Base-by-base conservation (phyloP, 1,140 invertebrate genomes). In the Aleiodes sp. region DNA sequence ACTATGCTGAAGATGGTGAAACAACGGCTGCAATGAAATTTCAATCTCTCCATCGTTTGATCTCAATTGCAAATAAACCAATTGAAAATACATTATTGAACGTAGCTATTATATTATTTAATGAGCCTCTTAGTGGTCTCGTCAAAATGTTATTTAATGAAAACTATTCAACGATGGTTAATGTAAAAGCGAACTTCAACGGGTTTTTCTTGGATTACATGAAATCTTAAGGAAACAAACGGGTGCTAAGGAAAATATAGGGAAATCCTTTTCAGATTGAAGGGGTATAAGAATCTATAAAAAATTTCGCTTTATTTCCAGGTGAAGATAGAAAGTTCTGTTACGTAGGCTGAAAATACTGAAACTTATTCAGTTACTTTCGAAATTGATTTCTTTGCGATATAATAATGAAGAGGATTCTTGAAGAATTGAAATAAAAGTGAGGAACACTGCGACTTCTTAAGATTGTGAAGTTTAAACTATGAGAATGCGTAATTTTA, bases 41-140 rank as follows among this genome's bases (percentile, higher is more conserved):
- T 73, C 59, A 62, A 73, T 63, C 63, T 68, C 73, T 67, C 70
- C 61, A 21, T 31, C 28, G 33, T 31, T 60, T 6, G 21, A 21
- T 39, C 52, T 61, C 37, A 52, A 26, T 41, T n/a, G 26, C 33
- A 61, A 39, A 60, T 64, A 67, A 65, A 24, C 9, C 46, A 52
- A 52, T 24, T 52, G 46, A 52, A 52, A 24, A 19, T 52, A 4
- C 19, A 52, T 52, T 21, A 52, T 16, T 24, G 26, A 24, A 12
- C 21, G 12, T 24, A 52, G 26, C 26, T 24, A 43, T n/a, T n/a
- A n/a, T n/a, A n/a, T n/a, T n/a, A n/a, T n/a, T n/a, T n/a, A n/a
- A n/a, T n/a, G n/a, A n/a, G n/a, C n/a, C n/a, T n/a, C n/a, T n/a
- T n/a, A n/a, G n/a, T n/a, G n/a, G n/a, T n/a, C n/a, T n/a, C n/a